Base-by-base conservation (phyloP, 1,140 invertebrate species). In the Paracyclopina nana region DNA sequence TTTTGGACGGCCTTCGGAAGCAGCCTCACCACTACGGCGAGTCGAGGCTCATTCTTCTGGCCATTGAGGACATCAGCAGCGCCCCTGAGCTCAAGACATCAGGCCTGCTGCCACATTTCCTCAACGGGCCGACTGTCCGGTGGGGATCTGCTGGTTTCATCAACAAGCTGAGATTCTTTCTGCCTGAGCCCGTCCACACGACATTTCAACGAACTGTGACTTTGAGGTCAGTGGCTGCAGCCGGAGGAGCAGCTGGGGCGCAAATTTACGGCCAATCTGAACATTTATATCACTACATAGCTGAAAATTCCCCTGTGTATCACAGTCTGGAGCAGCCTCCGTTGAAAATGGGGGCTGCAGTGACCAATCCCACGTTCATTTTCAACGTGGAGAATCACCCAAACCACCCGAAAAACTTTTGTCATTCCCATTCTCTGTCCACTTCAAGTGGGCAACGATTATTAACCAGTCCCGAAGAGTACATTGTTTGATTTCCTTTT, bases 121-220 rank as follows among this genome's bases (percentile, higher is more conserved):
- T 28, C 27, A 16, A 16, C 2, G 27, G 25, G 14, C 45, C 45
- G 11, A n/a, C 14, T 29, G 22, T 48, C 22, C 16, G 45, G 18
- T 48, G 45, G 45, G 42, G 45, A 12, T 48, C 45, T n/a, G 20
- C 45, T 12, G 45, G 45, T 9, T 48, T 48, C 27, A 16, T 48
- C 16, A 26, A 48, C 11, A 48, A 48, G 22, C 45, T 48, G n/a
- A 27, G 28, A 20, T 48, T 26, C 25, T 48, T 48, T 29, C 22
- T 48, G 25, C 45, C 45, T 16, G 45, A 48, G 25, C 28, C 45
- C 11, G 45, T 28, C 45, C 30, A 28, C 14, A 26, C 18, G 24
- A 48, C 45, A 30, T 48, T 48, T 29, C 45, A 48, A 30, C 27
- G 45, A 48, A 48, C 27, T 31, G 28, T 48, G 12, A 48, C 45